A percentile compares a stretch with the other conserved stretches of the same genome.
Conservation (phyloP, 2,888 invertebrate genomes). For the Plebejus argus region DNA sequence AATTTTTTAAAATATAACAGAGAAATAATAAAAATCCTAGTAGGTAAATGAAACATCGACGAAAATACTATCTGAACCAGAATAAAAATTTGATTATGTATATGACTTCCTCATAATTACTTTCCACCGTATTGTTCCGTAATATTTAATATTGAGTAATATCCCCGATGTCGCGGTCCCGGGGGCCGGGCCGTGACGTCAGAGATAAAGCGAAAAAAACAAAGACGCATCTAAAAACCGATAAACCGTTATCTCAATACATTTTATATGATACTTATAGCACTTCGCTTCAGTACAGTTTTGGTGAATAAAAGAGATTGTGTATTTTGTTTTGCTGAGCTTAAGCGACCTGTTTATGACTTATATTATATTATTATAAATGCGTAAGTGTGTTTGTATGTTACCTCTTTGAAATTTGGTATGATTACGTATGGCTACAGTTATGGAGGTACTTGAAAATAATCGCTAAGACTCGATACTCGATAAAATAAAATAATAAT, state of each 20-base stretch:
- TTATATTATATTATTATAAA: too few species aligned
- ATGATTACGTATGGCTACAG: too few species aligned
- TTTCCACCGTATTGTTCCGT: not conserved
- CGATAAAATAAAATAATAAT: not conserved
- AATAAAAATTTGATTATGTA: not conserved
- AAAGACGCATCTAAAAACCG: slow-evolving; percentile 26
- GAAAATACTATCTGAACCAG: not conserved
- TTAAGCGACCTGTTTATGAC: not conserved
- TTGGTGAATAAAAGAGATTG: not conserved
- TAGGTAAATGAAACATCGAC: too few species aligned
- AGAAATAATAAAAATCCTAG: too few species aligned
- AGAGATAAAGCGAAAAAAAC: slow-evolving; percentile 22
- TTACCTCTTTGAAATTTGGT: too few species aligned
- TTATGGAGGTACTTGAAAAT: too few species aligned
- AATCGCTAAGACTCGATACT: not conserved
- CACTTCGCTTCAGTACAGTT: slow-evolving; percentile 19
- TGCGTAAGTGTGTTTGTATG: too few species aligned
- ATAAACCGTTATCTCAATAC: slow-evolving; percentile 25
- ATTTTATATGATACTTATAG: slow-evolving; percentile 25
- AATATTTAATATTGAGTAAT: slow-evolving; percentile 18
- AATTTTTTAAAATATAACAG: too few species aligned
- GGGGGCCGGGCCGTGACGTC: slow-evolving; percentile 27
- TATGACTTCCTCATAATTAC: not conserved
- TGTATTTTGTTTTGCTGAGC: not conserved
- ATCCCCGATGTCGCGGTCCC: slow-evolving; percentile 10